These are phyloP conservation scores for Antheraea yamamai DNA, from an alignment of 2,888 invertebrate genomes.

Conservation along the genomic window DNA sequence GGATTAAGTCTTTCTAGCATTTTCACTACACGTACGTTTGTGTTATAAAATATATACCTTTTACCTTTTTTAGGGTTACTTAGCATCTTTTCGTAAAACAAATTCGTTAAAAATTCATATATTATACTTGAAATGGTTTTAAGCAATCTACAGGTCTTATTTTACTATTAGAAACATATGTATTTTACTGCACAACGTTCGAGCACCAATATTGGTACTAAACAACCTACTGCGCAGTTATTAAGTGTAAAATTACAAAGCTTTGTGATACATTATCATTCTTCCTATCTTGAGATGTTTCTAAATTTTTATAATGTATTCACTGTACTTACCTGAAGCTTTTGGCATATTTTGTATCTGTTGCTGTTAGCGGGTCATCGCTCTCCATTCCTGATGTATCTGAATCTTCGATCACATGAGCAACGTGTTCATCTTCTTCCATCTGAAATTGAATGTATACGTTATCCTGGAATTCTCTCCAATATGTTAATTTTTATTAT, in stretches of 20 bases:
- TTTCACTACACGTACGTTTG: background rate
- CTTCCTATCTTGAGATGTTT: no score
- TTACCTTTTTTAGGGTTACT: background rate
- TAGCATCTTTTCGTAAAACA: background rate
- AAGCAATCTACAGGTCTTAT: no score
- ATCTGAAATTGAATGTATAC: conserved; percentile 49
- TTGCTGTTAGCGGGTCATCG: conserved; percentile 74
- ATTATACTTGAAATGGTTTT: background rate
- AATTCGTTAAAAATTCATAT: background rate
- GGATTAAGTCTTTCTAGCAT: background rate
- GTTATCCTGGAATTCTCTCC: no score
- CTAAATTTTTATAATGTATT: no score
- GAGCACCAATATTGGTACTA: no score
- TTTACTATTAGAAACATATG: no score
- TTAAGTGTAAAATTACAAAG: no score
- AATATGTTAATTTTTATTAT: no score
- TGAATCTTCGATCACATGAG: conserved; percentile 57
- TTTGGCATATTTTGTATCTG: conserved; percentile 88
- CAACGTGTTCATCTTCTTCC: conserved; percentile 48
- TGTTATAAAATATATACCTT: background rate
- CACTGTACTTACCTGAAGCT: conserved; percentile 85
- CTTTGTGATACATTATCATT: no score
- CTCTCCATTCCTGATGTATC: conserved; percentile 76
- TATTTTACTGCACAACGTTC: no score
- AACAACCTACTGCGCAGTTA: no score